Conservation (phyloP, 2,888 invertebrate species). For the Zootermopsis nevadensis region DNA sequence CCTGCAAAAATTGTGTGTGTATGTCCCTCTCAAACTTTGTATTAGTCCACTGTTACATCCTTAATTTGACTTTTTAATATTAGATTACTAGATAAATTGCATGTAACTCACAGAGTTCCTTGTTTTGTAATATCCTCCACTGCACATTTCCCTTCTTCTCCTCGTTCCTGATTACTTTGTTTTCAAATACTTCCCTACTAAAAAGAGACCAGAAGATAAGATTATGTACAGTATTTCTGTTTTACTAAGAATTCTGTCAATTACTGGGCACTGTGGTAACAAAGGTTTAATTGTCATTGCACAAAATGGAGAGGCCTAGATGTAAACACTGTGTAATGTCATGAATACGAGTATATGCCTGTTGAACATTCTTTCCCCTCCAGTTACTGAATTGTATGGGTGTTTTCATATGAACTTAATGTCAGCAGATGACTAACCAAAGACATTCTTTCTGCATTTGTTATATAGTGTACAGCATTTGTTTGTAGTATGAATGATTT, state of each 20-base stretch:
- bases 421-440: conserved; percentile 11
- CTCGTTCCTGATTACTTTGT: too few relatives aligned
- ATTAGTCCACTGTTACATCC: too few relatives aligned
- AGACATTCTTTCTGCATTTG: conserved; percentile 25
- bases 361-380: not conserved
- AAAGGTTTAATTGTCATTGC: not conserved
- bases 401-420: not conserved
- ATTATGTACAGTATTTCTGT: not conserved
- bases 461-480: not conserved
- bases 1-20: too few relatives aligned
- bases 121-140: too few relatives aligned
- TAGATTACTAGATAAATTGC: too few relatives aligned
- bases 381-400: not conserved
- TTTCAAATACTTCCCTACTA: too few relatives aligned
- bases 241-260: not conserved
- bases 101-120: too few relatives aligned
- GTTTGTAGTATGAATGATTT: conserved; percentile 3
- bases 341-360: conserved; percentile 20
- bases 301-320: not conserved
- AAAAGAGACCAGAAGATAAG: not conserved
- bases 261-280: not conserved
- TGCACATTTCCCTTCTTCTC: too few relatives aligned
- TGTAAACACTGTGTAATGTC: not conserved
- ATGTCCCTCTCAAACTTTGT: too few relatives aligned
- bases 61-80: too few relatives aligned